Percentiles rank a stretch among this genome's conserved stretches.
These are phyloP conservation scores for Cavia aperea DNA, from an alignment of 2,113 vertebrate genomes.

Conservation along the genomic window DNA sequence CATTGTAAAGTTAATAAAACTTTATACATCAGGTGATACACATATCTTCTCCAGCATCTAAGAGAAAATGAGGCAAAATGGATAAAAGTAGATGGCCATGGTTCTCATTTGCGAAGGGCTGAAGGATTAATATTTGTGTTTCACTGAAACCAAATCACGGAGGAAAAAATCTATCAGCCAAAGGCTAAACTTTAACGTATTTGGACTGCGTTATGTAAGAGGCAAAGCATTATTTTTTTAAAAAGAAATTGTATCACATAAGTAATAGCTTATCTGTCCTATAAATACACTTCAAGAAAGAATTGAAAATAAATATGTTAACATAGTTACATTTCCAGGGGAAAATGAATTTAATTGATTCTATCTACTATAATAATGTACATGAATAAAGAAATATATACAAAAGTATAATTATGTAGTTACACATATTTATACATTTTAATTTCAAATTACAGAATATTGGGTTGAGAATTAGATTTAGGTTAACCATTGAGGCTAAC, in stretches of 20 bases:
- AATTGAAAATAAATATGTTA: background rate
- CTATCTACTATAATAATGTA: background rate
- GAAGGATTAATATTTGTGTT: slow-evolving; percentile 30
- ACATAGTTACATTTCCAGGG: background rate
- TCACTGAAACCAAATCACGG: background rate
- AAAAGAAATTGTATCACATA: background rate
- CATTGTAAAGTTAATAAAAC: background rate
- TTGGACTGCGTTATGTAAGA: background rate
- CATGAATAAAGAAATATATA: background rate
- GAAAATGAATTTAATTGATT: background rate
- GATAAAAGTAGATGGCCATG: background rate
- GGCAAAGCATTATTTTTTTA: background rate
- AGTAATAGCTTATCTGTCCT: background rate
- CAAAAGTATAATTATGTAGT: background rate
- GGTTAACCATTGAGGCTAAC: background rate
- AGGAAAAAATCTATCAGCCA: background rate
- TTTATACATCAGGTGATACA: background rate
- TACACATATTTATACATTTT: background rate
- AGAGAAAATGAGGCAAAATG: background rate
- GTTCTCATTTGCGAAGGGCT: background rate
- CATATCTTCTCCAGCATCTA: background rate
- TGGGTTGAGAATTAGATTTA: background rate
- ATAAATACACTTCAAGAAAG: background rate
- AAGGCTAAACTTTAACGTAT: background rate
- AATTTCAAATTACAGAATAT: background rate